Evolutionary conservation across 2,113 vertebrate genomes (phyloP).

Genomic region (Eulemur rufifrons): DNA sequence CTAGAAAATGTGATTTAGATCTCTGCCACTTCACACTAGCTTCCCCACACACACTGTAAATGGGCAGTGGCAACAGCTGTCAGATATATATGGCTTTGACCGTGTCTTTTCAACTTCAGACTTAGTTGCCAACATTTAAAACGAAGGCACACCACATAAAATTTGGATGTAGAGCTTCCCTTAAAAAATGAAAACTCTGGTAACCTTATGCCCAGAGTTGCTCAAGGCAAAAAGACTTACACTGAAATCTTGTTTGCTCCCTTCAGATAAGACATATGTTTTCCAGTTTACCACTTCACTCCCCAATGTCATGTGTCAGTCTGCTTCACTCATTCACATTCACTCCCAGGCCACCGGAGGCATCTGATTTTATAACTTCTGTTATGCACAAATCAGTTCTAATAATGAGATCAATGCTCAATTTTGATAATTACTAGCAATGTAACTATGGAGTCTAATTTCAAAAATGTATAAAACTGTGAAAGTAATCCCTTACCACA

Average conservation of each 20-base stretch:
- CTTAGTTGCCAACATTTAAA: neutral
- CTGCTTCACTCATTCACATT: neutral
- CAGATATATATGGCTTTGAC: neutral
- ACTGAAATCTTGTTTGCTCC: neutral
- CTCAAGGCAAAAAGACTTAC: neutral
- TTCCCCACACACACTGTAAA: neutral
- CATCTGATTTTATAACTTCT: neutral
- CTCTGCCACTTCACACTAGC: neutral
- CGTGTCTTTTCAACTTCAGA: neutral
- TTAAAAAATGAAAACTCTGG: neutral
- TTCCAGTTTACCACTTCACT: neutral
- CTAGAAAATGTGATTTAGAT: neutral
- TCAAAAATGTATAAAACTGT: neutral
- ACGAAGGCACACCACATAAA: neutral
- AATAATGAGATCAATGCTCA: neutral
- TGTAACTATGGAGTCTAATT: neutral
- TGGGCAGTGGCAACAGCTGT: neutral
- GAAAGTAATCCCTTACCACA: neutral
- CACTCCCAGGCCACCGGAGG: neutral
- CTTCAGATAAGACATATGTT: neutral
- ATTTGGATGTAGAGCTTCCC: neutral
- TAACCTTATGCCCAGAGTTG: neutral
- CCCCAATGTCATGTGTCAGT: neutral
- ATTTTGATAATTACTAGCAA: neutral
- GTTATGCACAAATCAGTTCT: neutral